Base-by-base conservation (phyloP, 2,113 vertebrate species). In the Prochilodus magdalenae region DNA sequence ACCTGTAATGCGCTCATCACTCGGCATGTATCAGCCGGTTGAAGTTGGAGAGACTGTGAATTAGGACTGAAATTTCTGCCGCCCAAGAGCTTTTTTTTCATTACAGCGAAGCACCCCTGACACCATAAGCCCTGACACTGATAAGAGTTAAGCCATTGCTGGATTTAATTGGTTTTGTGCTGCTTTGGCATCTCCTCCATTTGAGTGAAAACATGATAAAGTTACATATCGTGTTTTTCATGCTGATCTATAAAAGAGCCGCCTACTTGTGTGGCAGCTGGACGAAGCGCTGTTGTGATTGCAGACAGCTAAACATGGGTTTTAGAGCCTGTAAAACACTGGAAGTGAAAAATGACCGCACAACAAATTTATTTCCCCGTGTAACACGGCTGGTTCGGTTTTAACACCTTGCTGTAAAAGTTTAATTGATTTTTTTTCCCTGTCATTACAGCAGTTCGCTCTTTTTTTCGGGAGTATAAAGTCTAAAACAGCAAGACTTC, bases 31-130 rank as follows among this genome's bases (percentile, higher is more conserved):
- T 85, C 79, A 81, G 66, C 40, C 51, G 62, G 47, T 33, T 70
- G 55, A 36, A 51, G 76, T 80, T 77, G 71, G 53, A 59, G 67
- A 51, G 83, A 84, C 74, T 49, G 72, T 80, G 82, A 79, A 85
- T 60, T 71, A 84, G 84, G 72, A 87, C 74, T 80, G 59, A 87
- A 85, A 86, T 55, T 85, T 69, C 77, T 80, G 85, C 29, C 4
- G 60, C 77, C 47, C 29, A 74, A 80, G 72, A 70, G 73, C 81
- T 85, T 80, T 72, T 66, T 66, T 70, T 86, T 75, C 76, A 73
- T 86, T 51, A 86, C 76, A 59, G 57, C 20, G 27, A 80, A 60
- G 70, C 40, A 70, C 81, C 70, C 33, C 70, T 27, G 51, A 51
- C 62, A 80, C 57, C 20, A n/a, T 83, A 85, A 85, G 57, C 75